Base-by-base conservation (phyloP, 2,113 vertebrate species). In the Eudyptes chrysolophus region DNA sequence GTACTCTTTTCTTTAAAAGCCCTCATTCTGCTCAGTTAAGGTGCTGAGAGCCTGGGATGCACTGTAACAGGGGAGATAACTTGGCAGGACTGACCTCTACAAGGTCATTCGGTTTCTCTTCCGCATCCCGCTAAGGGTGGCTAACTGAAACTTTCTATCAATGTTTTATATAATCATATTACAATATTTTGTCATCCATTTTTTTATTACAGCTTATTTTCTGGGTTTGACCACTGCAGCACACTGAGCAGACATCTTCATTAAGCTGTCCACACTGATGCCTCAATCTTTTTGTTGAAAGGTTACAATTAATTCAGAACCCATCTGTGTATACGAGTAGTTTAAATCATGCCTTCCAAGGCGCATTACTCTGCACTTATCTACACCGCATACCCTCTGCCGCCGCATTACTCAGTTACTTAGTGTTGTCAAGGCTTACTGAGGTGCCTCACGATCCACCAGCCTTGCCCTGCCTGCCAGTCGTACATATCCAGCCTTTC, bases 221-320 rank as follows among this genome's bases (percentile, higher is more conserved):
- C 92, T 90, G 75, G 11, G 46, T 81, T 92, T 92, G 94, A 81
- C 49, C 70, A 77, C 84, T 92, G 70, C 32, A 90, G 69, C 82
- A 79, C 71, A 66, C 57, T 40, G 71, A 90, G 71, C 64, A 90
- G 85, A 85, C 70, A n/a, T 94, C 85, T 98, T 98, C 97, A 97
- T 97, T 96, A 97, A 92, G 65, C 66, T 91, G 70, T 96, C 89
- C 88, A 94, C 8, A 13, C 36, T 89, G 89, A 96, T 90, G 81
- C 87, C 85, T 95, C 66, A 87, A 17, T 97, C 94, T 96, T 97
- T 85, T 85, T 90, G 78, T 83, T 88, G 87, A 96, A 97, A 97
- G 93, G 79, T 96, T 95, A 94, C 92, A 92, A 89, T 94, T 94
- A 92, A 97, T 98, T 97, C 96, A 94, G 90, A 97, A 92, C 61